Evolutionary conservation across 2,113 vertebrate genomes (phyloP).

Genomic region (Galeopterus variegatus): DNA sequence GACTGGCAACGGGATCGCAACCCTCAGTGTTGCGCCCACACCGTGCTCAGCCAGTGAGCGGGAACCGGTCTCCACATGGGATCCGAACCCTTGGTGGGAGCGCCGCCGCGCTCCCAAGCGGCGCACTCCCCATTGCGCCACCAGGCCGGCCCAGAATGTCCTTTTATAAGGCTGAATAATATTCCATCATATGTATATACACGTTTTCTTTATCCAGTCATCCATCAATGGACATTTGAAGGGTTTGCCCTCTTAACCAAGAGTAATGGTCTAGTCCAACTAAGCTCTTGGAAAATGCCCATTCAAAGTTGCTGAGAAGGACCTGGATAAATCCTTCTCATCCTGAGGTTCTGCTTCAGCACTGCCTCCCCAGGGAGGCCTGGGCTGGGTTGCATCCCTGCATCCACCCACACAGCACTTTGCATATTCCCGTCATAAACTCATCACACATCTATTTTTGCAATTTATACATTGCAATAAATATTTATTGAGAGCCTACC

Average conservation of each 20-base stretch:
- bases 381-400: neutral
- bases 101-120: no score
- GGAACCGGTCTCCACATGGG: no score
- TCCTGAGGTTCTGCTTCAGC: neutral
- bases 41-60: no score
- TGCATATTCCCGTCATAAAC: neutral
- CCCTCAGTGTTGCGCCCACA: no score
- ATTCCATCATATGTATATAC: neutral
- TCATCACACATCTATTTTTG: neutral
- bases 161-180: neutral
- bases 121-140: no score
- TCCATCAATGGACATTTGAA: neutral
- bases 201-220: neutral
- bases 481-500: neutral
- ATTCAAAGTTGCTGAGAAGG: neutral
- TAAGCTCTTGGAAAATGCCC: neutral
- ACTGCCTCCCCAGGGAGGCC: neutral
- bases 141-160: no score
- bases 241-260: neutral
- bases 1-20: no score
- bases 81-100: no score
- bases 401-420: neutral
- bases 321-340: neutral
- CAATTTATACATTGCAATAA: neutral
- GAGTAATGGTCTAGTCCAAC: neutral